phyloP scores from a whole-genome alignment of 2,797 vertebrate genomes.

The Heterohyrax brucei region DNA sequence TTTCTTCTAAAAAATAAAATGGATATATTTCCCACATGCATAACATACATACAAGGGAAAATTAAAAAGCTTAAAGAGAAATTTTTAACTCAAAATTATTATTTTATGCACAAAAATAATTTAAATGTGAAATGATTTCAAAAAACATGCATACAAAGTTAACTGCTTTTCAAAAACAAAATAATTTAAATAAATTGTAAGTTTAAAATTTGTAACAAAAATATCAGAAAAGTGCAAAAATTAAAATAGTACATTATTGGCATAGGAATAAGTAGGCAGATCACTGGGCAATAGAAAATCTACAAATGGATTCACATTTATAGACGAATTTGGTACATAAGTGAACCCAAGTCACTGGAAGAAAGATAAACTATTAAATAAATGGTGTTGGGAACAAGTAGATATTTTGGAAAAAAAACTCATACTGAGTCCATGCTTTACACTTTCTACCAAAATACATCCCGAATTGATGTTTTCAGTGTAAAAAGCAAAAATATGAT shows the following conservation, averaged over 20 bases:
- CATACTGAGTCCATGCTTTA: not conserved
- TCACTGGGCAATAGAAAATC: not conserved
- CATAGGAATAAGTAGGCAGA: slow-evolving; percentile 30
- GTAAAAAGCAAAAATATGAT: slow-evolving; percentile 35
- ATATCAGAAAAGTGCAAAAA: slow-evolving; percentile 49
- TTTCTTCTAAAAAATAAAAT: slow-evolving; percentile 28
- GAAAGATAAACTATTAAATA: slow-evolving; percentile 58
- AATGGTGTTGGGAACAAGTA: slow-evolving; percentile 28
- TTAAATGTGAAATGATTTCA: slow-evolving; percentile 45
- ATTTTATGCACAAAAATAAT: slow-evolving; percentile 39
- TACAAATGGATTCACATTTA: slow-evolving; percentile 28
- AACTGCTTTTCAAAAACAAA: slow-evolving; percentile 64
- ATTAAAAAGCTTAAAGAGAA: slow-evolving; percentile 48
- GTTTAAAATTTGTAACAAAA: slow-evolving; percentile 50
- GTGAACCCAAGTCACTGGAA: not conserved
- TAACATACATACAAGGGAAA: not conserved
- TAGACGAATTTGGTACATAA: slow-evolving; percentile 47
- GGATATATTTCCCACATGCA: slow-evolving; percentile 6
- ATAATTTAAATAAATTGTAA: slow-evolving; percentile 48
- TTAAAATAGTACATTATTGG: not conserved
- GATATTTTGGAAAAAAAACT: slow-evolving; percentile 34
- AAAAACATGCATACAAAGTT: slow-evolving; percentile 44
- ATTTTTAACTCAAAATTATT: slow-evolving; percentile 37
- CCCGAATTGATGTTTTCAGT: not conserved
- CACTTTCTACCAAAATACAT: slow-evolving; percentile 49